Conservation (phyloP, 2,797 vertebrate genomes). For the Falco biarmicus region DNA sequence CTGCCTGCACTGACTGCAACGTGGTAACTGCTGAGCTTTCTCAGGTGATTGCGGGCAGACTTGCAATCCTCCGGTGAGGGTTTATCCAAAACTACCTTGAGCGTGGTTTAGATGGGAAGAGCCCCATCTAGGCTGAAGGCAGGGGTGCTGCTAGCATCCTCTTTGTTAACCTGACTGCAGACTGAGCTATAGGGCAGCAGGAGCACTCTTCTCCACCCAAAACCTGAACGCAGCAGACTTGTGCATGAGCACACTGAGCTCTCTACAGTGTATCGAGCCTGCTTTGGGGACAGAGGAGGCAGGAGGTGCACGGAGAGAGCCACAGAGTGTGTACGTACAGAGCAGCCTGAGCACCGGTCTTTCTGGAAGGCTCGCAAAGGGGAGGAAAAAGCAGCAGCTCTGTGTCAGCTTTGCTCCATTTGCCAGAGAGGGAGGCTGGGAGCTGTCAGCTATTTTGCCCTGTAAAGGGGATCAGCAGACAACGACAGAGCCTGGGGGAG, state of each 20-base stretch:
- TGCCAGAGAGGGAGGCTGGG: neutral
- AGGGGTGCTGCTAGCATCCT: neutral
- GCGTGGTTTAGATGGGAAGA: neutral
- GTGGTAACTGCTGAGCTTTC: neutral
- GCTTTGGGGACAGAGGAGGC: neutral
- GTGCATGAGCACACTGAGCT: rapidly evolving
- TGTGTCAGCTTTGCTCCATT: neutral
- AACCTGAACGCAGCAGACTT: neutral
- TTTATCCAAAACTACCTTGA: neutral
- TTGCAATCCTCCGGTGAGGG: neutral
- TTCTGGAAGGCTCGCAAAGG: neutral
- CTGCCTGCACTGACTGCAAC: too few relatives aligned
- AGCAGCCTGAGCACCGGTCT: neutral
- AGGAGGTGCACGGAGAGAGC: neutral
- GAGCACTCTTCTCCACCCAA: neutral
- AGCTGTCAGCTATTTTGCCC: neutral
- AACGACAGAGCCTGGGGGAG: neutral
- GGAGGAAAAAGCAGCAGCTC: neutral
- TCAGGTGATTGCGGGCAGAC: neutral
- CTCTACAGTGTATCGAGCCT: rapidly evolving
- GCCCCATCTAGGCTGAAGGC: neutral
- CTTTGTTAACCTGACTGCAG: neutral
- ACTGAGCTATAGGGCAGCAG: neutral
- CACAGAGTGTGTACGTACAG: neutral
- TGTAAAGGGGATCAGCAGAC: neutral